Evolutionary conservation across 1,140 invertebrate species (phyloP).

Genomic region (Drosophila yakuba): DNA sequence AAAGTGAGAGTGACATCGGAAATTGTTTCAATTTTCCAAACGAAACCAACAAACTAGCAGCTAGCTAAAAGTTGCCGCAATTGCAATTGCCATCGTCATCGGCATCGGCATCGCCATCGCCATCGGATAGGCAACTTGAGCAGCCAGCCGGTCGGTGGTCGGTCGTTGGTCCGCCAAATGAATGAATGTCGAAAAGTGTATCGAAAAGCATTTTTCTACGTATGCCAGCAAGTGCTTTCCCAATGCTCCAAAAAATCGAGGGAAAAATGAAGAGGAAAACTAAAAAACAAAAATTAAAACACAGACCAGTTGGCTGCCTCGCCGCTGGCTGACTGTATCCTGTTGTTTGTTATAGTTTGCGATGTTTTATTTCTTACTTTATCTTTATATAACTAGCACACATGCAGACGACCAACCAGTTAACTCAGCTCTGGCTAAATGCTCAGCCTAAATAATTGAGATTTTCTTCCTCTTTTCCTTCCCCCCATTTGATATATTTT

Average conservation of each 20-base stretch:
- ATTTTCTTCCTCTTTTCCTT: constrained; percentile 38
- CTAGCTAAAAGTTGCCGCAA: constrained; percentile 69
- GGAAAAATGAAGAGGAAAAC: constrained; percentile 12
- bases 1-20: constrained; percentile 84
- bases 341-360: constrained; percentile 80
- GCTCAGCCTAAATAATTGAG: constrained; percentile 69
- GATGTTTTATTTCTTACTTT: constrained; percentile 78
- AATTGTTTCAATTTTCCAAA: constrained; percentile 84
- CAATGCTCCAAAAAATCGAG: constrained; percentile 50
- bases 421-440: constrained; percentile 39
- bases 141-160: constrained; percentile 36
- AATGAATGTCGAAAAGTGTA: constrained; percentile 84
- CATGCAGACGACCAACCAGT: constrained; percentile 34
- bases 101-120: constrained; percentile 40
- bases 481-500: neutral
- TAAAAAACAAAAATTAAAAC: constrained; percentile 19
- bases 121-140: constrained; percentile 33
- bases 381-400: constrained; percentile 77
- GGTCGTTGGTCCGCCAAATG: constrained; percentile 74
- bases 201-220: constrained; percentile 77
- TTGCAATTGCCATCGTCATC: constrained; percentile 67
- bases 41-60: constrained; percentile 69
- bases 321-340: constrained; percentile 61
- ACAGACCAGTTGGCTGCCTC: constrained; percentile 55
- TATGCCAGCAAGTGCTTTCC: constrained; percentile 62